Evolutionary conservation across 2,113 vertebrate species (phyloP).

Genomic region (Scopus umbretta): DNA sequence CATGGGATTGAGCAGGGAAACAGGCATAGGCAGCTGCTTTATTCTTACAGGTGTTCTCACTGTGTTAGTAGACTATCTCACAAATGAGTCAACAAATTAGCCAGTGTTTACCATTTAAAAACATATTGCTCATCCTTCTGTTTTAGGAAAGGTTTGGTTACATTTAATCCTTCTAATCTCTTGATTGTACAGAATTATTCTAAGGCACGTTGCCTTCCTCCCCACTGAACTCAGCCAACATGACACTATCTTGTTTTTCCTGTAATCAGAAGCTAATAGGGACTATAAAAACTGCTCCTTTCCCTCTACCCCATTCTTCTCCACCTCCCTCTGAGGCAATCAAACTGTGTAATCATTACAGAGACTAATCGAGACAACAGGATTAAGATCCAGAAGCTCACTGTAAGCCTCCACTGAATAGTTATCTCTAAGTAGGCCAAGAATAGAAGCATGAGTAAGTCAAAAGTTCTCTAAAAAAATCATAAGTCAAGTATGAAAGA

Average conservation of each 20-base stretch:
- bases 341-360: slow-evolving; percentile 48
- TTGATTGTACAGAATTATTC: slow-evolving; percentile 35
- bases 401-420: neutral
- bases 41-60: neutral
- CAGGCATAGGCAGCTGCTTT: neutral
- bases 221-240: neutral
- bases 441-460: neutral
- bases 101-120: neutral
- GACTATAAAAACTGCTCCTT: neutral
- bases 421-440: neutral
- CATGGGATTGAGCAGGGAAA: neutral
- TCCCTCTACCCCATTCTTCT: neutral
- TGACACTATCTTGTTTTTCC: slow-evolving; percentile 37
- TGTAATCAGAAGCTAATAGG: slow-evolving; percentile 9
- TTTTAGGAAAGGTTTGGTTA: neutral
- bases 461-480: slow-evolving; percentile 20
- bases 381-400: slow-evolving; percentile 43
- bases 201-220: neutral
- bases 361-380: slow-evolving; percentile 9
- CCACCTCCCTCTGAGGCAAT: slow-evolving; percentile 51
- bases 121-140: neutral
- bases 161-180: slow-evolving; percentile 1
- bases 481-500: neutral
- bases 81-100: neutral
- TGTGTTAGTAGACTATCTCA: neutral